These are phyloP conservation scores for Trichomycterus rosablanca DNA, from an alignment of 2,113 vertebrate genomes.

Conservation along the genomic window DNA sequence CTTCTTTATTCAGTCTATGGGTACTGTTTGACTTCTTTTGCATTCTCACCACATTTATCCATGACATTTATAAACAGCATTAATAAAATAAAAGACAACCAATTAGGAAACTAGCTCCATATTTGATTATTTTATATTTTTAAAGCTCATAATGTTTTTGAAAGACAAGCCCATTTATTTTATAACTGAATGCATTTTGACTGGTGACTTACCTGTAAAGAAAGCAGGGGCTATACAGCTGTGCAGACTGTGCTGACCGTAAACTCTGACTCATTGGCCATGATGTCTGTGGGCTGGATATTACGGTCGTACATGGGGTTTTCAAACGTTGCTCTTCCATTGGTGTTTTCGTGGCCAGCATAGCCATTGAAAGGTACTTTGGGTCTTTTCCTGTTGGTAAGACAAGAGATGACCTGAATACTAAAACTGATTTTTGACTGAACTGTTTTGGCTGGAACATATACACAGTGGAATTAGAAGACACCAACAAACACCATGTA, in stretches of 20 bases:
- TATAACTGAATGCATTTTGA: no score
- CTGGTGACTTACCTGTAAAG: slow-evolving; percentile 56
- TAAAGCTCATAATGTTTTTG: no score
- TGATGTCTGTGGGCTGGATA: slow-evolving; percentile 92
- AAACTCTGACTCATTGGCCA: slow-evolving; percentile 90
- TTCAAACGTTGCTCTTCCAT: slow-evolving; percentile 90
- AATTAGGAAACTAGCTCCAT: no score
- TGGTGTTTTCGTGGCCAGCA: slow-evolving; percentile 92
- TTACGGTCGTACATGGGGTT: slow-evolving; percentile 98
- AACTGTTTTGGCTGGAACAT: neutral
- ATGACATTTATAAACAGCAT: no score
- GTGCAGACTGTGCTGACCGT: slow-evolving; percentile 99
- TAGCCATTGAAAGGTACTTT: slow-evolving; percentile 97
- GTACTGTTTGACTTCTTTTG: no score
- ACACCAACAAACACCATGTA: no score
- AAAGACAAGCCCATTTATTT: no score
- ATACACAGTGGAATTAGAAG: neutral
- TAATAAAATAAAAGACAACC: no score
- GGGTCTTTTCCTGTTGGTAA: slow-evolving; percentile 84
- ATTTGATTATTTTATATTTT: no score
- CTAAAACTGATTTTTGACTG: slow-evolving; percentile 1
- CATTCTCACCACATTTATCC: no score
- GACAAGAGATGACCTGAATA: neutral
- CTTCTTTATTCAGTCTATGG: no score
- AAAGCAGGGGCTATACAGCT: slow-evolving; percentile 84